phyloP scores from a whole-genome alignment of 2,113 vertebrate species.

The Osmerus mordax region DNA sequence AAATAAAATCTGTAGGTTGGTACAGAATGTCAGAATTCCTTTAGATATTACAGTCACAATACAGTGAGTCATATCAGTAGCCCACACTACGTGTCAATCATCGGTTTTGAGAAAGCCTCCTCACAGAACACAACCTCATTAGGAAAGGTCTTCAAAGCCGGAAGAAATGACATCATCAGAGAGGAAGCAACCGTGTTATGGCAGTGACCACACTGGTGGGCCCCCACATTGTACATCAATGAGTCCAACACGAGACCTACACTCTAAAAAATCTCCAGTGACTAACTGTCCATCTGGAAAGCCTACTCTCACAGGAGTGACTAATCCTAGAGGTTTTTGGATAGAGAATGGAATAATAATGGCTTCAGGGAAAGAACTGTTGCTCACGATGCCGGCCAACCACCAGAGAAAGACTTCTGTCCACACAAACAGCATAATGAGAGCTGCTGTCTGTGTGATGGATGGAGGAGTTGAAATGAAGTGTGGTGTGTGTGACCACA shows the following conservation, averaged over 20 bases:
- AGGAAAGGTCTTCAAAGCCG: conserved; percentile 40
- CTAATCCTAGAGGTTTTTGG: conserved; percentile 20
- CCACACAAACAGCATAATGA: conserved; percentile 31
- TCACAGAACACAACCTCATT: conserved; percentile 50
- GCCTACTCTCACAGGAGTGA: conserved; percentile 21
- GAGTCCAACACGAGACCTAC: conserved; percentile 43
- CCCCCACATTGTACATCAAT: conserved; percentile 38
- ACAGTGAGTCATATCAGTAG: conserved; percentile 48
- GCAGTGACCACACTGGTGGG: conserved; percentile 41
- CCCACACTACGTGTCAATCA: conserved; percentile 34
- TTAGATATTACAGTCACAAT: conserved; percentile 25
- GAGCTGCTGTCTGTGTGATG: conserved; percentile 41
- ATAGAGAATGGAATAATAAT: background rate
- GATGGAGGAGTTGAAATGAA: conserved; percentile 30
- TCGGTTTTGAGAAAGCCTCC: conserved; percentile 34
- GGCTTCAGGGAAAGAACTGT: background rate
- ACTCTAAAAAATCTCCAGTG: conserved; percentile 26
- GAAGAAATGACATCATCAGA: conserved; percentile 42
- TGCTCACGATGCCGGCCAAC: conserved; percentile 29
- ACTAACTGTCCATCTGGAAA: conserved; percentile 41
- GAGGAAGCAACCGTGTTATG: conserved; percentile 28
- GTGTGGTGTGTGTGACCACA: conserved; percentile 27
- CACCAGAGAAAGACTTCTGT: conserved; percentile 10
- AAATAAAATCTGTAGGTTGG: conserved; percentile 7
- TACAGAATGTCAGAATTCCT: conserved; percentile 45